Percentiles rank a stretch among this genome's conserved stretches.
Evolutionary conservation across 2,888 invertebrate genomes (phyloP).

Genomic region (Marasmarcha lunaedactyla): DNA sequence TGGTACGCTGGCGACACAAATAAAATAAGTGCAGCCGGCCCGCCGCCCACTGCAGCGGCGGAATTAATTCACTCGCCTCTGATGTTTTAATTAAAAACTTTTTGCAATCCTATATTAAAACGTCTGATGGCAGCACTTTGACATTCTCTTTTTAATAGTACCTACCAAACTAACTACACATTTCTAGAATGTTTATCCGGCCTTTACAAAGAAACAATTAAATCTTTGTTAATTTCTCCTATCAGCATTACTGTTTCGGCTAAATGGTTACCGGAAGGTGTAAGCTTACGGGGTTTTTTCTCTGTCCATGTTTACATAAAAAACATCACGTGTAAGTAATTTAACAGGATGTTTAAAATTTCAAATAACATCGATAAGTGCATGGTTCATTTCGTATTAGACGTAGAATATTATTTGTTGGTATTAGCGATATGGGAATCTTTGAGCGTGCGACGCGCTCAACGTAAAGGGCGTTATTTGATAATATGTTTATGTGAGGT

Average conservation of each 20-base stretch:
- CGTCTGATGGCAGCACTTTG: constrained; percentile 1
- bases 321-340: constrained; percentile 48
- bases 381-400: constrained; percentile 53
- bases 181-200: no score
- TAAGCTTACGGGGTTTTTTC: constrained; percentile 40
- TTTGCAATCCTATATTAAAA: constrained; percentile 18
- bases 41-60: constrained; percentile 37
- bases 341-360: constrained; percentile 59
- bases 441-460: background rate
- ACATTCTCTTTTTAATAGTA: constrained; percentile 4
- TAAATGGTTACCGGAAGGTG: constrained; percentile 34
- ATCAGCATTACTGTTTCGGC: constrained; percentile 1
- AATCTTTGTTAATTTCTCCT: background rate
- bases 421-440: constrained; percentile 12
- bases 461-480: constrained; percentile 44
- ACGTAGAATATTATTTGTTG: constrained; percentile 43
- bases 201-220: background rate
- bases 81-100: constrained; percentile 49
- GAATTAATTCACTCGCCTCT: constrained; percentile 40
- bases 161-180: no score
- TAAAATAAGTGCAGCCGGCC: constrained; percentile 44
- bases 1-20: constrained; percentile 33
- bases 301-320: constrained; percentile 51
- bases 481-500: constrained; percentile 58
- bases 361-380: constrained; percentile 48